Base-by-base conservation (phyloP, 2,888 invertebrate genomes). In the Zaprionus bogoriensis region DNA sequence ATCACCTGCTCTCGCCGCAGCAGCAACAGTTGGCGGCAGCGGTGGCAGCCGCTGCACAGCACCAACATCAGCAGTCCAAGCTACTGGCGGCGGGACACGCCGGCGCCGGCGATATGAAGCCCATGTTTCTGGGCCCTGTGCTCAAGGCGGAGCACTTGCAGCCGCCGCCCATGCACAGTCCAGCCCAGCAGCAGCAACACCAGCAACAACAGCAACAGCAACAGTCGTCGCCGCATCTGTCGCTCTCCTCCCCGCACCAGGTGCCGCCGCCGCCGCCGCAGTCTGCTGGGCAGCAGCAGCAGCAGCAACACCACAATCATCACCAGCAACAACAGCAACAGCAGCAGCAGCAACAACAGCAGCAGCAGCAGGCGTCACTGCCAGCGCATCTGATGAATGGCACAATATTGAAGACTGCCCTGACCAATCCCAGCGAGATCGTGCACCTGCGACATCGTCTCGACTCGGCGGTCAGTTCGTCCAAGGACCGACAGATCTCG, bases 351-450 rank as follows among this genome's bases (percentile, higher is more conserved):
- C 72, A 72, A 0, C 70, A 70, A 1, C 69, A 69, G 3, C 87
- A 85, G 19, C 91, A 90, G 48, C 89, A 90, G 9, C 80, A 80
- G 30, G 58, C 77, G 20, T 57, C 78, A 75, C 66, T 91, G 78
- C 95, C 95, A 91, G 94, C 95, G 81, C 95, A 96, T 92, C 93
- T 97, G 90, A 95, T 96, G 90, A 97, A 97, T 90, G 97, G 97
- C 88, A 96, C 96, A 90, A 98, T 98, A 89, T 93, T 98, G 87
- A 97, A 97, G 93, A 97, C 97, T 91, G 98, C 97, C 78, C 94
- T 98, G 88, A 98, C 97, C 83, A 97, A 97, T 92, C 97, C 98
- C 82, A 97, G 96, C 92, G 97, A 97, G 94, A 95, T 97, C 88
- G 95, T 96, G 80, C 97, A 96, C 91, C 93, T 97, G 91, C 93